phyloP scores from a whole-genome alignment of 2,797 vertebrate genomes.

The Tinamus major region DNA sequence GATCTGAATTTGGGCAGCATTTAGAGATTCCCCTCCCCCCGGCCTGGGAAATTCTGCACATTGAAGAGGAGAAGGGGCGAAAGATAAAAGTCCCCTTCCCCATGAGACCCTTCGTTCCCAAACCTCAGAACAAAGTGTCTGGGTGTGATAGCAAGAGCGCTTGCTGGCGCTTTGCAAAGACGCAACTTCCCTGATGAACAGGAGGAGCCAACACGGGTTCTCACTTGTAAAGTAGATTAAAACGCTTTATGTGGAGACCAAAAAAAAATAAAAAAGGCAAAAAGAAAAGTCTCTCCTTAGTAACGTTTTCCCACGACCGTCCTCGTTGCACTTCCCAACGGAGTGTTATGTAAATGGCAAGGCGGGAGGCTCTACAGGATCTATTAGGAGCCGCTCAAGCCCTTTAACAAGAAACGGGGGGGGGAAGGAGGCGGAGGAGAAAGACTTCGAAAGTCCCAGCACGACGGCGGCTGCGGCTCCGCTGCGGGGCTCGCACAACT shows the following conservation, averaged over 20 bases:
- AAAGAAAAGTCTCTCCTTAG: not conserved
- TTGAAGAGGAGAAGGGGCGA: not conserved
- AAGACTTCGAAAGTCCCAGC: not conserved
- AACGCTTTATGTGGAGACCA: not conserved
- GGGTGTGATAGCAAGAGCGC: not conserved
- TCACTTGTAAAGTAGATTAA: not conserved
- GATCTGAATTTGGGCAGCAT: not conserved
- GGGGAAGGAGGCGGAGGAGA: too few relatives aligned
- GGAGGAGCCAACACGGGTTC: conserved; percentile 11
- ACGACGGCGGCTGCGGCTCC: not conserved
- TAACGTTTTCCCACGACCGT: not conserved
- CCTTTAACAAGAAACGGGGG: not conserved
- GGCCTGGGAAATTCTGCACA: not conserved
- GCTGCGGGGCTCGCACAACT: conserved; percentile 25
- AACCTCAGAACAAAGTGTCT: not conserved
- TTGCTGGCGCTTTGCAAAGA: not conserved
- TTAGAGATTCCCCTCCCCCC: not conserved
- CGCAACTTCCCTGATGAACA: not conserved
- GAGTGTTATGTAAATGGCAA: conserved; percentile 24
- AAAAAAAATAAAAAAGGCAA: too few relatives aligned
- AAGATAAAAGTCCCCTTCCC: not conserved
- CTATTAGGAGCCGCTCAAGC: not conserved
- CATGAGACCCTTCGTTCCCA: not conserved
- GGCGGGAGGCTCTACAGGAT: not conserved
- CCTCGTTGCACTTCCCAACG: not conserved